Evolutionary conservation across 2,113 vertebrate species (phyloP).

Genomic region (Etia nguti): DNA sequence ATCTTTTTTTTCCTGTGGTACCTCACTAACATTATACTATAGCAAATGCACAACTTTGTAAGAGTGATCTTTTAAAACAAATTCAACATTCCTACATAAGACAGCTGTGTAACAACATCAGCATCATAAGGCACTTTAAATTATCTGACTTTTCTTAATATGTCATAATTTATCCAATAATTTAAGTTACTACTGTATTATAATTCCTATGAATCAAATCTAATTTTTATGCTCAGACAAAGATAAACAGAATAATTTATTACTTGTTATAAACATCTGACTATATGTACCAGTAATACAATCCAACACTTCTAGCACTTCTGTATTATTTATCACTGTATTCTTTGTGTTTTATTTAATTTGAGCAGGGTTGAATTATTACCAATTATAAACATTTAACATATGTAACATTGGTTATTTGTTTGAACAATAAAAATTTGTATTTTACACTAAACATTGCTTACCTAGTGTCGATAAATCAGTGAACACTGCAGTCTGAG

Average conservation of each 20-base stretch:
- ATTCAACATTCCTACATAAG: neutral
- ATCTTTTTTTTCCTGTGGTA: neutral
- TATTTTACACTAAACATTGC: neutral
- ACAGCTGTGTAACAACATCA: rapidly evolving
- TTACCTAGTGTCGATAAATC: neutral
- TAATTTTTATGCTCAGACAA: neutral
- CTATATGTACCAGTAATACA: neutral
- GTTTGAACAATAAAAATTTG: neutral
- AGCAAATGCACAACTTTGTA: neutral
- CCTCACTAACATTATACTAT: neutral
- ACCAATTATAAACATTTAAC: rapidly evolving
- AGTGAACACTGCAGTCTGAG: neutral
- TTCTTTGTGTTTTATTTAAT: neutral
- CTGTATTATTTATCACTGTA: neutral
- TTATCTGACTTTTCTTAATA: neutral
- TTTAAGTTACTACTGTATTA: neutral
- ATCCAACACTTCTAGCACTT: neutral
- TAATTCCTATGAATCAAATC: neutral
- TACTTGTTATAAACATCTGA: neutral
- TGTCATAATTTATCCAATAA: neutral
- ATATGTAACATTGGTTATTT: neutral
- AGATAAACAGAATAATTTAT: neutral
- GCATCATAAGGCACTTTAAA: neutral
- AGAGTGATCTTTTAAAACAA: neutral
- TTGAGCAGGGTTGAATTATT: rapidly evolving